Evolutionary conservation across 2,888 invertebrate genomes (phyloP), one percentile per base, ranked within the genome.

Genomic region (Apamea epomidion): DNA sequence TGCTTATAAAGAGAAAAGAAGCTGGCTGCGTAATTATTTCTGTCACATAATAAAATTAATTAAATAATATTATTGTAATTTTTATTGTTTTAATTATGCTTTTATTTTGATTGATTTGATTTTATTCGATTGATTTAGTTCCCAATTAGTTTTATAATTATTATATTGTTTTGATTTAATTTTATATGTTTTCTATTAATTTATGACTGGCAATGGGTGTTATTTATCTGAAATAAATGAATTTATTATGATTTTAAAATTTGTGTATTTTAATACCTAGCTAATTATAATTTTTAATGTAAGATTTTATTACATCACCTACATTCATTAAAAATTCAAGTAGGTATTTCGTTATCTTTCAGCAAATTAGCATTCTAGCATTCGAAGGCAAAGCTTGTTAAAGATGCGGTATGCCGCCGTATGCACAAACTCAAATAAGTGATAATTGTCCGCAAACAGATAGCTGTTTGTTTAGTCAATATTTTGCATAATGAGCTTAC

Each of bases 401-500:
- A 62, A n/a, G 64, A 67, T 48, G 48, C 62, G 70, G 64, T 78
- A 75, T 8, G n/a, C 51, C 51, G 76, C n/a, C n/a, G n/a, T n/a
- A n/a, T n/a, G n/a, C 69, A 83, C 29, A 65, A 64, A 82, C 67
- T 60, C 74, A 78, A 84, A 83, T 48, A 84, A 51, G 69, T 73
- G 83, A 32, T 84, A 84, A 87, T 70, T 78, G 37, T 37, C 21
- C n/a, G 12, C 70, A 75, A 54, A 83, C 69, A 73, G 32, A 2
- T 60, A 29, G 37, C 21, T 75, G 65, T 87, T 83, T 78, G 54
- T 69, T 69, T 62, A 45, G 83, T 65, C 29, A 81, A 83, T 83
- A 73, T 62, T 86, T 73, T 86, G 78, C 68, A 83, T 84, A 83
- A 69, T 78, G 21, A 69, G 64, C 45, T 54, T 67, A 54, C 72